Base-by-base conservation (phyloP, 2,888 invertebrate genomes). In the Melanophora roralis region DNA sequence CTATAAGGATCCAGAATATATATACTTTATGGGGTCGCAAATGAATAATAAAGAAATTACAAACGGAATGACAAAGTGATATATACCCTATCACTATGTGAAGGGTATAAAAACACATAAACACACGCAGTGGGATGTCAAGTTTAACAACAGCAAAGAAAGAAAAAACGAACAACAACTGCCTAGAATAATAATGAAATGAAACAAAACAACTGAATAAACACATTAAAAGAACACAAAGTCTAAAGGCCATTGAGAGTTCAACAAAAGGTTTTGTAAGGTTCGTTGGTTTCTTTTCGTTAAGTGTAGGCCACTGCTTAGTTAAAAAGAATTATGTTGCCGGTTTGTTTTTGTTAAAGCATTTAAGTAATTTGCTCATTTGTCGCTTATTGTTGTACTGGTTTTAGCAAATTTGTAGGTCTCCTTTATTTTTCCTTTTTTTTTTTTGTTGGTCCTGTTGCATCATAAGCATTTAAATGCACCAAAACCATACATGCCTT, bases 41-140 rank as follows among this genome's bases (percentile, higher is more conserved):
- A n/a, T n/a, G n/a, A n/a, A n/a, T n/a, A n/a, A n/a, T n/a, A n/a
- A n/a, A n/a, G n/a, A n/a, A n/a, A n/a, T n/a, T n/a, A n/a, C n/a
- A n/a, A n/a, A n/a, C n/a, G n/a, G 27, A 6, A 27, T 27, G 27
- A 27, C 4, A 27, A 6, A 5, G 27, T 27, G 27, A 5, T 3
- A 5, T 27, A 27, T 27, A 6, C 27, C 27, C 27, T 27, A 27
- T n/a, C n/a, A n/a, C n/a, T n/a, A 27, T 27, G 27, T 27, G 27
- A 82, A 45, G 68, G 64, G 49, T 68, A 81, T 82, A 84, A 82
- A 83, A 83, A 83, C 78, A 82, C 81, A 86, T 83, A 86, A 85
- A 86, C 84, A 87, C 80, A 84, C 84, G 69, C 85, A 83, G 83
- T 83, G 82, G 84, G 83, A 85, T 83, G 82, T 72, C 81, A 38